Conservation (phyloP, 2,888 invertebrate species). For the Ptychoptera contaminata region DNA sequence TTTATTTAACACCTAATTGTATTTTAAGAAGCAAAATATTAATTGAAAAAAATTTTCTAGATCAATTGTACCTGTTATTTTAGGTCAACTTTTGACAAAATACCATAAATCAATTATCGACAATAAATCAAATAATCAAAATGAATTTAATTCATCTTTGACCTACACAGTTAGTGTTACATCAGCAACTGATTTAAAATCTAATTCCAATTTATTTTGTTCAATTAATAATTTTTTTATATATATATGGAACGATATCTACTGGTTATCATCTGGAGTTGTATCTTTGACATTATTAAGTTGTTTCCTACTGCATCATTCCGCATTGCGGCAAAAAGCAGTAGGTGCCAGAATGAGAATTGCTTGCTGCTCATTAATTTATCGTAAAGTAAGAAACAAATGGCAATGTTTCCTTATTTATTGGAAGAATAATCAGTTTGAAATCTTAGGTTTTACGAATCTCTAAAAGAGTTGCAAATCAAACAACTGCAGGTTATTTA, state of each 20-base stretch:
- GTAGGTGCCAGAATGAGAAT: conserved; percentile 49
- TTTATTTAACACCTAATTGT: too few species aligned
- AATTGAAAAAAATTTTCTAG: conserved; percentile 14
- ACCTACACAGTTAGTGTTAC: background rate
- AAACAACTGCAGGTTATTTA: conserved; percentile 73
- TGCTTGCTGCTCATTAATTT: conserved; percentile 49
- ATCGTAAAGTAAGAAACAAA: conserved; percentile 40
- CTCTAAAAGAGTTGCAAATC: conserved; percentile 50
- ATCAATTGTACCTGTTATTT: conserved; percentile 25
- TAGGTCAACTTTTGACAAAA: conserved; percentile 27
- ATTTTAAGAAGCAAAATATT: too few species aligned
- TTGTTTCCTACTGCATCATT: conserved; percentile 30
- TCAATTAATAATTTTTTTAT: conserved; percentile 11
- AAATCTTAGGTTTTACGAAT: conserved; percentile 45
- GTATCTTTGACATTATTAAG: conserved; percentile 21
- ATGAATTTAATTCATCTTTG: background rate
- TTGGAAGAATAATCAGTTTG: too few species aligned
- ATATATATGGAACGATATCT: conserved; percentile 23
- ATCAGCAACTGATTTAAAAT: conserved; percentile 2
- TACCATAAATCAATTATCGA: conserved; percentile 18
- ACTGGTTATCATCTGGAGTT: conserved; percentile 24
- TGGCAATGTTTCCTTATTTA: too few species aligned
- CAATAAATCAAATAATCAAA: too few species aligned
- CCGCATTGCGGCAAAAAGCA: conserved; percentile 24
- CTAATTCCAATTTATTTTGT: too few species aligned